Evolutionary conservation across 2,113 vertebrate species (phyloP), one percentile per base, ranked within the genome.

Genomic region (Solenodon paradoxus): DNA sequence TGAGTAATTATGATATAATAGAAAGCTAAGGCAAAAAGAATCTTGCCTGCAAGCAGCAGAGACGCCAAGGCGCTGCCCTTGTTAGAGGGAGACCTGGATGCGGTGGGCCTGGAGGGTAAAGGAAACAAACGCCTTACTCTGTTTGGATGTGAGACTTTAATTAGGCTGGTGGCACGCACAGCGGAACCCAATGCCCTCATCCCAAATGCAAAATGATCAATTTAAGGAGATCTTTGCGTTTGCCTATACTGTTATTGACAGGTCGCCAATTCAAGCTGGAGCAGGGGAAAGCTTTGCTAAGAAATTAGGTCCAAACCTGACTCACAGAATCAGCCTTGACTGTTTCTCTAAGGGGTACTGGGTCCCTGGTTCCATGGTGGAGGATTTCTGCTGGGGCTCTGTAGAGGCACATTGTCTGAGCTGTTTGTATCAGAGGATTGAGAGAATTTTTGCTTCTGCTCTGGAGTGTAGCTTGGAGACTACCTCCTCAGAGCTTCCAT

Each of bases 91-190:
- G 95, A 96, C 97, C 97, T 61, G 96, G 95, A 95, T 81, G 90
- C 85, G 47, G 85, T 97, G 95, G 95, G 97, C 96, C 64, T 74
- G 92, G 95, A 93, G 91, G 94, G 88, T 91, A 96, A 94, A 95
- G 95, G 95, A 81, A 97, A 90, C 72, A 92, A 97, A 96, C 78
- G 84, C 83, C 88, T 89, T 69, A 82, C 88, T 98, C 53, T 95
- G 90, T 87, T 95, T 97, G 98, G 95, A 95, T 97, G 97, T 97
- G 96, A 98, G 91, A 92, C 55, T 98, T 97, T 97, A 94, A 96
- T 94, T 86, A 90, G 94, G 93, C 96, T 71, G 72, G 45, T 88
- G 87, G 77, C 51, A 5, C 95, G 97, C 90, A 82, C 90, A 61
- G 95, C 82, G 53, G 75, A 91, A 85, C 92, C 88, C 15, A 75